These are phyloP conservation scores for Brenthis ino DNA, from an alignment of 2,888 invertebrate species.

Conservation along the genomic window DNA sequence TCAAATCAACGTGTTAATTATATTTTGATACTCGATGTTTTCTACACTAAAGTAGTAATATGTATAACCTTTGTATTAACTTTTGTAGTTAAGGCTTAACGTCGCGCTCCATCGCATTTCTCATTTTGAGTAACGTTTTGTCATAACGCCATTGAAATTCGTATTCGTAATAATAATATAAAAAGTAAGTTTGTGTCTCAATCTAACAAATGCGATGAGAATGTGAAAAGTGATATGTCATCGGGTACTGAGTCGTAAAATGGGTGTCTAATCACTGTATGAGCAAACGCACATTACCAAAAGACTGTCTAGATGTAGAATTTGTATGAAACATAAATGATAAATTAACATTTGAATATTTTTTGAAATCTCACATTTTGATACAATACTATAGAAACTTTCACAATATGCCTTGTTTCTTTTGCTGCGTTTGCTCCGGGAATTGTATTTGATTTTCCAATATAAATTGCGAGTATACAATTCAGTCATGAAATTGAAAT, in stretches of 20 bases:
- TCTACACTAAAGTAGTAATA: slow-evolving; percentile 76
- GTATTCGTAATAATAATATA: slow-evolving; percentile 24
- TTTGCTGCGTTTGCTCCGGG: slow-evolving; percentile 25
- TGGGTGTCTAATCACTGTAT: slow-evolving; percentile 11
- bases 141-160: slow-evolving; percentile 40
- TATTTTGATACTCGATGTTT: slow-evolving; percentile 82
- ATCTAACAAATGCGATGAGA: slow-evolving; percentile 62
- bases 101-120: slow-evolving; percentile 65
- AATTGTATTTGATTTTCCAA: slow-evolving; percentile 21
- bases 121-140: slow-evolving; percentile 51
- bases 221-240: slow-evolving; percentile 56
- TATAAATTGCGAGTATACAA: slow-evolving; percentile 33
- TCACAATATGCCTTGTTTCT: slow-evolving; percentile 3
- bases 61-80: slow-evolving; percentile 68
- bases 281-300: slow-evolving; percentile 28
- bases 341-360: slow-evolving; percentile 11
- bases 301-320: slow-evolving; percentile 34
- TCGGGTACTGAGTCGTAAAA: slow-evolving; percentile 26
- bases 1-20: slow-evolving; percentile 78
- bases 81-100: slow-evolving; percentile 63
- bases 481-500: slow-evolving; percentile 27
- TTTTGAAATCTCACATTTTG: slow-evolving; percentile 12
- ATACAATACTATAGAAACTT: slow-evolving; percentile 17
- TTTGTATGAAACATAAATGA: slow-evolving; percentile 13
- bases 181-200: slow-evolving; percentile 28